A percentile compares a stretch with the other conserved stretches of the same genome.
Conservation (phyloP, 2,113 vertebrate genomes). For the Vulpes vulpes region DNA sequence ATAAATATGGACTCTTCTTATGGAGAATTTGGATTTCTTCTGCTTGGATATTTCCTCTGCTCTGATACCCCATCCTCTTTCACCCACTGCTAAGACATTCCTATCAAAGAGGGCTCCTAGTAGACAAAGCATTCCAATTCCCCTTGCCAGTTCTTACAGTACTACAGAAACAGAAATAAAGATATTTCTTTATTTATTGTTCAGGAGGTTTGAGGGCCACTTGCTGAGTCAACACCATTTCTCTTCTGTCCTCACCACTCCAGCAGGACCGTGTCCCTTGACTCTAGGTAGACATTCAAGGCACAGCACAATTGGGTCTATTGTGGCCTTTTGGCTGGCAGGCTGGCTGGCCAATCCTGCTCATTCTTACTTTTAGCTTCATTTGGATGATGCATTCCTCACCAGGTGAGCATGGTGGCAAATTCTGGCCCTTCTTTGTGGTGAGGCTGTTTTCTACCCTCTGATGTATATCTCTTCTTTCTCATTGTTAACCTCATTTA, state of each 20-base stretch:
- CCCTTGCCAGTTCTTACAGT: background rate
- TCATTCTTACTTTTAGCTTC: background rate
- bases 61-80: background rate
- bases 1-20: background rate
- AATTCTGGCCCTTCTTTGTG: background rate
- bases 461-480: background rate
- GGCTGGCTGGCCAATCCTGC: background rate
- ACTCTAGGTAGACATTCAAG: background rate
- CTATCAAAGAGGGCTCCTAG: accelerated
- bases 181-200: background rate
- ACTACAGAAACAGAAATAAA: background rate
- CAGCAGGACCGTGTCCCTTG: background rate
- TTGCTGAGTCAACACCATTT: background rate
- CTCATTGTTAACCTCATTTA: background rate
- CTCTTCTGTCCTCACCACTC: background rate
- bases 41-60: background rate
- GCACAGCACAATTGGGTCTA: background rate
- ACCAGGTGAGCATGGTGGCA: background rate
- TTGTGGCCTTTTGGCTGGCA: background rate
- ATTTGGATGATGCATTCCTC: background rate
- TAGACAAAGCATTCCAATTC: background rate
- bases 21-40: background rate
- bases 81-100: background rate
- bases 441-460: background rate
- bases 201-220: background rate